Evolutionary conservation across 2,113 vertebrate genomes (phyloP).

Genomic region (Phalacrocorax carbo): DNA sequence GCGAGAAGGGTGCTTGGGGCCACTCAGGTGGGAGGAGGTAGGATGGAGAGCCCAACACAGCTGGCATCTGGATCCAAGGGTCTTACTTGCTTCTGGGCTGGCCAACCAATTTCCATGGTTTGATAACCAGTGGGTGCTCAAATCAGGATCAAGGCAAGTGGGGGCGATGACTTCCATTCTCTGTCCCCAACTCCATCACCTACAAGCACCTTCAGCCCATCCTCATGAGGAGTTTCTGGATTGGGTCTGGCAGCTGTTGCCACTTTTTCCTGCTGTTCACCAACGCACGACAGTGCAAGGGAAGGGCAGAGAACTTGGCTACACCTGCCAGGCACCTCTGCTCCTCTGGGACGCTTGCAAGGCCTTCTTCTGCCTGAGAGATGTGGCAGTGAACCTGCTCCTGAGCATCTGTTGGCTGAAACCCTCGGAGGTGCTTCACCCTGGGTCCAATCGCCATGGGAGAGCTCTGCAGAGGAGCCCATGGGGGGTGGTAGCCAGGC

Average conservation of each 20-base stretch:
- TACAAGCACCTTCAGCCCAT: neutral
- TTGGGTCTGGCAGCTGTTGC: neutral
- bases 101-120: neutral
- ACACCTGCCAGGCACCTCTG: neutral
- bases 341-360: neutral
- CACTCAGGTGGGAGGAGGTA: neutral
- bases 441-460: accelerated
- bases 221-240: neutral
- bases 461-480: neutral
- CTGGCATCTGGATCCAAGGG: neutral
- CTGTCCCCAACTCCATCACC: neutral
- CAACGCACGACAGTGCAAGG: accelerated
- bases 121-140: neutral
- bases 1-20: neutral
- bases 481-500: neutral
- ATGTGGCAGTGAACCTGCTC: neutral
- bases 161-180: neutral
- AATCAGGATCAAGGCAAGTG: neutral
- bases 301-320: neutral
- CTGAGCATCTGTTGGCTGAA: neutral
- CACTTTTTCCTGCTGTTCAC: neutral
- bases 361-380: neutral
- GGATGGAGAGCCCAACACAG: neutral
- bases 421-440: neutral
- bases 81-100: neutral